Percentiles rank a stretch among this genome's conserved stretches.
These are phyloP conservation scores for Lepeophtheirus salmonis DNA, from an alignment of 1,140 invertebrate genomes.

Conservation along the genomic window DNA sequence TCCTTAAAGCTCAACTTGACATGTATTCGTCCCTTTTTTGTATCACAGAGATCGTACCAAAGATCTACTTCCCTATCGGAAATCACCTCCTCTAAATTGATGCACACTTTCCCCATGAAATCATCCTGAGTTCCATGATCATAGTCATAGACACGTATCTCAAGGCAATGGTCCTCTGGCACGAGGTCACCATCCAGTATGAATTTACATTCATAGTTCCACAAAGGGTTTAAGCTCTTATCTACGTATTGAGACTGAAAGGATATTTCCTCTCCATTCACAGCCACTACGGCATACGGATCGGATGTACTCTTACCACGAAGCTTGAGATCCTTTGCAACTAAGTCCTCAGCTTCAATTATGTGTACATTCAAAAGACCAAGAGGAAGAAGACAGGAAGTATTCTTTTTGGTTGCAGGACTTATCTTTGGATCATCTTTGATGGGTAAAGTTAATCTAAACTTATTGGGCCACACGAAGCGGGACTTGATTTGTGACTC, in stretches of 20 bases:
- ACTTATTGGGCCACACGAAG: constrained; percentile 12
- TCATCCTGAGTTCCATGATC: constrained; percentile 1
- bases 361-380: constrained; percentile 1
- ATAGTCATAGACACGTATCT: constrained; percentile 1
- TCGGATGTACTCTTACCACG: not conserved
- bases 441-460: not conserved
- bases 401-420: not conserved
- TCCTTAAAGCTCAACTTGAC: not conserved
- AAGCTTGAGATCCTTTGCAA: not conserved
- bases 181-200: not conserved
- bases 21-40: not conserved
- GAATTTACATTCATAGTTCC: constrained; percentile 5
- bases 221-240: constrained; percentile 6
- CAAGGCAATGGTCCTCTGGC: not conserved
- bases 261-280: not conserved
- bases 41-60: not conserved
- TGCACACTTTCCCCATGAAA: constrained; percentile 5
- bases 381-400: constrained; percentile 1
- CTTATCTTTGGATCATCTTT: not conserved
- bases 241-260: constrained; percentile 3
- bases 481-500: constrained; percentile 5
- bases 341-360: constrained; percentile 1
- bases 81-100: not conserved
- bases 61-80: not conserved
- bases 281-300: constrained; percentile 8